Evolutionary conservation across 2,797 vertebrate genomes (phyloP), one percentile per base, ranked within the genome.

Genomic region (Acipenser transmontanus): DNA sequence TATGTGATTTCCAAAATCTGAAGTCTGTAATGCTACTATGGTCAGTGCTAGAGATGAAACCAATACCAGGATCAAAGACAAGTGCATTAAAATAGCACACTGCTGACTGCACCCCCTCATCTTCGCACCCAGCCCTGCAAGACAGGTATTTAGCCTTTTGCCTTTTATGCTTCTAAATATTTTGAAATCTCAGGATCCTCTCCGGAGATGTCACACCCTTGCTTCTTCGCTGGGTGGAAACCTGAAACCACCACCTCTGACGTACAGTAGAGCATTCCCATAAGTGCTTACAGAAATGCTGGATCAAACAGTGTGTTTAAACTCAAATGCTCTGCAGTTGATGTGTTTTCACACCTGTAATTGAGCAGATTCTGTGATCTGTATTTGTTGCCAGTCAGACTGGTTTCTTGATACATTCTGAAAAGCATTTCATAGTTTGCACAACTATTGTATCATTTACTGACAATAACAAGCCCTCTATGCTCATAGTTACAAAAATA

Each of bases 21-120:
- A 34, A 34, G 34, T 3, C 2, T 34, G 34, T 5, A 34, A 34
- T 34, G 73, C 75, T 66, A 70, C 77, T 74, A 71, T 73, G 80
- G 83, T 88, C 87, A 88, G 87, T 86, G 87, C 81, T 83, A 76
- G 60, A 70, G 80, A 69, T 72, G 77, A 74, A 63, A 50, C 72
- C 70, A 75, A 66, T 69, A 78, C 76, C 74, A 69, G 71, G 72
- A 66, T 34, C 68, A 78, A 77, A 80, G 79, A 78, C 74, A 78
- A 79, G 68, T 76, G 79, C 78, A 70, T 66, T 68, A 75, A 73
- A 71, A 74, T 73, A 78, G 71, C 62, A 70, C 66, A 50, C 78
- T 87, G 81, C 86, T 82, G 82, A 76, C 77, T 80, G 82, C 80
- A 72, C 75, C 73, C 75, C 63, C 2, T 34, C 34, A 82, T 81